These are phyloP conservation scores for Rhopalosiphum padi DNA, from an alignment of 1,140 invertebrate genomes.

Conservation along the genomic window DNA sequence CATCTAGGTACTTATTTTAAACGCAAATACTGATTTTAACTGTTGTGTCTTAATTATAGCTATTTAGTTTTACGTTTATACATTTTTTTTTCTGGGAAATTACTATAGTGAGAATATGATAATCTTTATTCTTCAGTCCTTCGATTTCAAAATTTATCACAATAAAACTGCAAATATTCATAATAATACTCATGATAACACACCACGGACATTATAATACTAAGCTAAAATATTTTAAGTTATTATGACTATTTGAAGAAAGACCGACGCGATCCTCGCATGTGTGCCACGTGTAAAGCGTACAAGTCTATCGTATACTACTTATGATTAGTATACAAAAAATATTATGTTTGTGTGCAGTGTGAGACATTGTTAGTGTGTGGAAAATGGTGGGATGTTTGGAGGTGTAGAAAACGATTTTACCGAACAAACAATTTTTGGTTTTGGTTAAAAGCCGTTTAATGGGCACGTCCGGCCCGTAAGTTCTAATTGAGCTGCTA, in stretches of 20 bases:
- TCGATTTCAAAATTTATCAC: background rate
- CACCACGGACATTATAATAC: background rate
- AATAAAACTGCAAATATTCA: background rate
- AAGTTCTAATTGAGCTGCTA: slow-evolving; percentile 38
- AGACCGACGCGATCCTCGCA: background rate
- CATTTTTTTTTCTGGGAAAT: background rate
- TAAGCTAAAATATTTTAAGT: background rate
- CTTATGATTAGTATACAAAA: background rate
- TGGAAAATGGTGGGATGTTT: background rate
- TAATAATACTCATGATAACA: background rate
- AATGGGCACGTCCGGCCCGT: slow-evolving; percentile 18
- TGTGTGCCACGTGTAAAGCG: background rate
- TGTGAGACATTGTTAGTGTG: background rate
- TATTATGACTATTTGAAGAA: background rate
- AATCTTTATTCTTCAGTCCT: background rate
- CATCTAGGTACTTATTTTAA: background rate
- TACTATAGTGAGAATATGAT: background rate
- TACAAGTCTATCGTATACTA: background rate
- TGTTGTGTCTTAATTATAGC: too few species aligned
- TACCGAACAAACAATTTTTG: slow-evolving; percentile 39
- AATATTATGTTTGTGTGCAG: background rate
- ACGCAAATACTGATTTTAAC: background rate
- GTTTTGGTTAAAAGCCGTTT: slow-evolving; percentile 37
- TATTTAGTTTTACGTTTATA: background rate
- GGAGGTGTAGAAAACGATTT: slow-evolving; percentile 1